Percentiles rank a stretch among this genome's conserved stretches.
Evolutionary conservation across 1,140 invertebrate genomes (phyloP).

Genomic region (Hydropsyche tenuis): DNA sequence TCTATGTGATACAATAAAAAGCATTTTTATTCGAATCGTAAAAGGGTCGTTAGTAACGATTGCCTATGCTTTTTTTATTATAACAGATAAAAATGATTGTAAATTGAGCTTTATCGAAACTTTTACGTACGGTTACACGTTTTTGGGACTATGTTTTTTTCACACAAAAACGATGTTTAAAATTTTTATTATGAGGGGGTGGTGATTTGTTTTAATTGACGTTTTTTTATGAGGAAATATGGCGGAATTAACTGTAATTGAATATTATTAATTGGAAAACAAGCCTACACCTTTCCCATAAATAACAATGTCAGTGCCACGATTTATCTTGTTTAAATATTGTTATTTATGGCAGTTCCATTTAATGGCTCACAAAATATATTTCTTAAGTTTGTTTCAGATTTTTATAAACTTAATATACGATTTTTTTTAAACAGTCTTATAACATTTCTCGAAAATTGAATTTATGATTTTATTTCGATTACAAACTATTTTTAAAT

Average conservation of each 20-base stretch:
- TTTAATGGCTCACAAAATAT: no score
- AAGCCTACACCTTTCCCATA: conserved; percentile 10
- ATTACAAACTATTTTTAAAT: no score
- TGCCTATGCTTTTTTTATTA: not conserved
- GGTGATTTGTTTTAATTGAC: not conserved
- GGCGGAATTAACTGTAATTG: not conserved
- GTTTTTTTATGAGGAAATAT: not conserved
- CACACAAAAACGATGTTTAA: no score
- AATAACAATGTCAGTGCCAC: conserved; percentile 1
- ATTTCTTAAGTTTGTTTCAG: no score
- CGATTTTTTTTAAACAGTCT: no score
- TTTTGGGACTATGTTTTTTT: not conserved
- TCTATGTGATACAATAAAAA: not conserved
- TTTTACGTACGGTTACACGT: not conserved
- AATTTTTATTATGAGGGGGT: not conserved
- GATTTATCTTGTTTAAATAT: not conserved
- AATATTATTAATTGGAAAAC: not conserved
- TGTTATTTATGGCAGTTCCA: no score
- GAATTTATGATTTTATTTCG: no score
- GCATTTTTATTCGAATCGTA: not conserved
- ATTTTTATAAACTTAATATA: no score
- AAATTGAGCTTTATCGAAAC: not conserved
- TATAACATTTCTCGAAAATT: no score
- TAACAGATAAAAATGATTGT: conserved; percentile 1
- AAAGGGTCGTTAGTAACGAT: conserved; percentile 6